Evolutionary conservation across 2,888 invertebrate species (phyloP).

Genomic region (Alentia gelatinosa): DNA sequence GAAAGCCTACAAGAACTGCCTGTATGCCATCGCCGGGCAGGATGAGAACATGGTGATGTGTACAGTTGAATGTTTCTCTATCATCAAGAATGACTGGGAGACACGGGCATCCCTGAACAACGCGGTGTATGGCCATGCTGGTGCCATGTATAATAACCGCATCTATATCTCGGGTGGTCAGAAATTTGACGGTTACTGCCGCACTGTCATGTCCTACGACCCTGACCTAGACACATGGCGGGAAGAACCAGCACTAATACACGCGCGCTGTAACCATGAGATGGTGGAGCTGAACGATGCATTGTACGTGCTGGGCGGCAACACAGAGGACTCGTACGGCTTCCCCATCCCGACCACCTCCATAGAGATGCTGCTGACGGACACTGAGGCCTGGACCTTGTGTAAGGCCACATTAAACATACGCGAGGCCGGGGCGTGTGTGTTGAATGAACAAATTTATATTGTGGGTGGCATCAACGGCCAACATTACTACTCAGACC

Average conservation of each 20-base stretch:
- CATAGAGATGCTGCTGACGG: conserved; percentile 72
- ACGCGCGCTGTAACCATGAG: conserved; percentile 76
- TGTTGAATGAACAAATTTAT: conserved; percentile 73
- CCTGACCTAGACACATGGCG: conserved; percentile 74
- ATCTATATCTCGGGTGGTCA: conserved; percentile 79
- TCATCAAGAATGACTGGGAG: conserved; percentile 78
- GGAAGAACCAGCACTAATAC: conserved; percentile 73
- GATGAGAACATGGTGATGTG: conserved; percentile 80
- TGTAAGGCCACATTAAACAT: conserved; percentile 75
- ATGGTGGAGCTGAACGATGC: conserved; percentile 70
- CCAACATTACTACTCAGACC: conserved; percentile 77
- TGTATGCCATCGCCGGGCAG: conserved; percentile 78
- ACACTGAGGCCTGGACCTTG: conserved; percentile 75
- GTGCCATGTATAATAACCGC: conserved; percentile 71
- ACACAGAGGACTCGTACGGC: conserved; percentile 77
- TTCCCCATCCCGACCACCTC: conserved; percentile 77
- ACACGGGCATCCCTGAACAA: conserved; percentile 73
- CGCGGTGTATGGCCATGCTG: conserved; percentile 78
- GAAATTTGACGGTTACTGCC: conserved; percentile 77
- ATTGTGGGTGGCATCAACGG: conserved; percentile 79
- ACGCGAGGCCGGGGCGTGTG: conserved; percentile 77
- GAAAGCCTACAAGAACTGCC: conserved; percentile 69
- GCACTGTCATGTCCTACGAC: conserved; percentile 73
- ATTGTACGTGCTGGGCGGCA: conserved; percentile 78
- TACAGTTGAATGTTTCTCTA: conserved; percentile 77